Percentiles rank a stretch among this genome's conserved stretches.
Conservation (phyloP, 2,888 invertebrate species). For the Tachina grossa region DNA sequence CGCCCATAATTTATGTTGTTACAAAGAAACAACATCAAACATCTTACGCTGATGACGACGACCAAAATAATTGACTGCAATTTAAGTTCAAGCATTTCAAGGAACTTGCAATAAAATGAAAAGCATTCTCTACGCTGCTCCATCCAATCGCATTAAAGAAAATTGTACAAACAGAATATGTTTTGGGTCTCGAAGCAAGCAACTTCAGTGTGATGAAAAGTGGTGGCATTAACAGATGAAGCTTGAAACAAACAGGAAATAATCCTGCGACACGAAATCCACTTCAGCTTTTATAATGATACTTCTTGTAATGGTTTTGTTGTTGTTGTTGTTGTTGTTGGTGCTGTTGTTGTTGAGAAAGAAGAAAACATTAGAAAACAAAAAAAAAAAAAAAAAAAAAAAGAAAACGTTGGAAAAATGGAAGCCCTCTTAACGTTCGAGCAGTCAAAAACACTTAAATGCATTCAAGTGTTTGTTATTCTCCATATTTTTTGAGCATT, state of each 20-base stretch:
- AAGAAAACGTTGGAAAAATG: slow-evolving; percentile 5
- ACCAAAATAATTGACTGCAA: slow-evolving; percentile 67
- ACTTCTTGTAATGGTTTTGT: slow-evolving; percentile 36
- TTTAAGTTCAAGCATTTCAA: slow-evolving; percentile 66
- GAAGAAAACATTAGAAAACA: neutral
- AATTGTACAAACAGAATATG: slow-evolving; percentile 40
- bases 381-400: neutral
- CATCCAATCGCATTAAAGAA: slow-evolving; percentile 42
- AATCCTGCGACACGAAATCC: slow-evolving; percentile 63
- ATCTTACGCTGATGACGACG: slow-evolving; percentile 52
- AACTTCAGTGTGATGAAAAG: neutral
- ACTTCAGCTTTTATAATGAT: slow-evolving; percentile 38
- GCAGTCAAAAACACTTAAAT: slow-evolving; percentile 75
- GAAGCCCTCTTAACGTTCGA: slow-evolving; percentile 56
- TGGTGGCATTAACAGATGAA: slow-evolving; percentile 63
- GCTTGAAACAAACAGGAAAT: slow-evolving; percentile 65
- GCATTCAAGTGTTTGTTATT: slow-evolving; percentile 74
- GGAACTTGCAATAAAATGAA: slow-evolving; percentile 45
- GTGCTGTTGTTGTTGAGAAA: slow-evolving; percentile 24
- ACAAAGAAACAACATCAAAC: slow-evolving; percentile 33
- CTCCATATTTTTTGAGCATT: slow-evolving; percentile 60
- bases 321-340: slow-evolving; percentile 41
- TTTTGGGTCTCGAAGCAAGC: slow-evolving; percentile 12
- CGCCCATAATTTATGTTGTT: slow-evolving; percentile 48
- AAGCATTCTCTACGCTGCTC: slow-evolving; percentile 18